These are phyloP conservation scores for Tipula vernalis DNA, from an alignment of 2,888 invertebrate species.

Conservation along the genomic window DNA sequence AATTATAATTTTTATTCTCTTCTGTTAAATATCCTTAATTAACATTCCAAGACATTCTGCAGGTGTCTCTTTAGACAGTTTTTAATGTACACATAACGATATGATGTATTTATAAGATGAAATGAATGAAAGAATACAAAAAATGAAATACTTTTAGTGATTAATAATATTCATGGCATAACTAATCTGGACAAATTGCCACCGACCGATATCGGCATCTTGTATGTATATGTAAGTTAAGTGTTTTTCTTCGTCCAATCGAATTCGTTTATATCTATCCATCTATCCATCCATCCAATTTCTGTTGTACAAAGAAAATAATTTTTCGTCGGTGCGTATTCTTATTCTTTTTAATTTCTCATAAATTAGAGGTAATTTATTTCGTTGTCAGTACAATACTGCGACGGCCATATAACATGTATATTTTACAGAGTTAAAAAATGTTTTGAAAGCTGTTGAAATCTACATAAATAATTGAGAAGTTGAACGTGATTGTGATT, in stretches of 20 bases:
- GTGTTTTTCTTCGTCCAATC: neutral
- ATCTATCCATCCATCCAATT: neutral
- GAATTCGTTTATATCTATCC: neutral
- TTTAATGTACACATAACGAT: neutral
- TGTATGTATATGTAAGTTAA: neutral
- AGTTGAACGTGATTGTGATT: neutral
- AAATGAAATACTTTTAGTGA: neutral
- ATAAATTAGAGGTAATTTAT: slow-evolving; percentile 9
- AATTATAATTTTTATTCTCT: neutral
- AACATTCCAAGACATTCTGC: slow-evolving; percentile 7
- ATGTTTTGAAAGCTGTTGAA: neutral
- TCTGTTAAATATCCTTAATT: slow-evolving; percentile 8
- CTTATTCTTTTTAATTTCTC: neutral
- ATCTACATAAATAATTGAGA: neutral
- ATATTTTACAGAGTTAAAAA: neutral
- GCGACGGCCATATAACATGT: neutral
- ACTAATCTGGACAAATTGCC: slow-evolving; percentile 11
- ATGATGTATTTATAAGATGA: neutral
- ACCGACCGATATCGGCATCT: slow-evolving; percentile 7
- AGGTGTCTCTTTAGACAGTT: neutral
- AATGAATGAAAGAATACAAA: neutral
- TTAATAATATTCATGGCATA: slow-evolving; percentile 10
- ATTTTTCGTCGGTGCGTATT: neutral
- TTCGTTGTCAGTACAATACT: neutral
- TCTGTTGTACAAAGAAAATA: neutral